Conservation (phyloP, 2,113 vertebrate genomes). For the Bubo scandiacus region DNA sequence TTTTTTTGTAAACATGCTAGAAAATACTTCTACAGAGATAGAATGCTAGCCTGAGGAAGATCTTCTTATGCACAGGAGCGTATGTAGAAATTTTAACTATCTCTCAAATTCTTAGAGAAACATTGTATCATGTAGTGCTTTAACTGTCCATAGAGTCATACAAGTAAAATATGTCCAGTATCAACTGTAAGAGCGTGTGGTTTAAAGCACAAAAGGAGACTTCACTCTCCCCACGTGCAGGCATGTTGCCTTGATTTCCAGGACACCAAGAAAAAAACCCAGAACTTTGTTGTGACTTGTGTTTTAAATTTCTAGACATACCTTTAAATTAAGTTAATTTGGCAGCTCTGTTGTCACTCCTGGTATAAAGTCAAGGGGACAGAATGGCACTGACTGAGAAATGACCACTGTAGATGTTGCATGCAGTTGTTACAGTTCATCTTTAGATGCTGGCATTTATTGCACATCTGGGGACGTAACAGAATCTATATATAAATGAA, state of each 20-base stretch:
- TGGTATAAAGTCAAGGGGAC: not conserved
- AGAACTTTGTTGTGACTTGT: not conserved
- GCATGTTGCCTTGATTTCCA: fast-evolving
- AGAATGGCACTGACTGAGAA: not conserved
- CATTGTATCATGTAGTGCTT: fast-evolving
- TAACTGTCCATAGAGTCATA: not conserved
- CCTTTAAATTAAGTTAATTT: not conserved
- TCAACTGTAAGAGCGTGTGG: not conserved
- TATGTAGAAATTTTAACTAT: not conserved
- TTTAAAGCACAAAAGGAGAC: not conserved
- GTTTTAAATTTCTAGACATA: not conserved
- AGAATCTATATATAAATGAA: slow-evolving; percentile 33
- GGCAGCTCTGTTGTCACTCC: not conserved
- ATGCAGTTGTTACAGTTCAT: not conserved
- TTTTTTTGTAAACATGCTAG: not conserved
- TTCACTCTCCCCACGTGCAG: not conserved
- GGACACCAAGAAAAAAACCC: not conserved
- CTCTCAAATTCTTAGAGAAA: not conserved
- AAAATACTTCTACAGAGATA: not conserved
- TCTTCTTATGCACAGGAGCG: not conserved
- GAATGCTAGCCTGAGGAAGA: not conserved
- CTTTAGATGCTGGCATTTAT: slow-evolving; percentile 35
- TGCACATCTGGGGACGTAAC: slow-evolving; percentile 15
- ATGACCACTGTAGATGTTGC: not conserved
- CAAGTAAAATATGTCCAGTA: not conserved